phyloP scores from a whole-genome alignment of 1,140 invertebrate species.

The Ips typographus region DNA sequence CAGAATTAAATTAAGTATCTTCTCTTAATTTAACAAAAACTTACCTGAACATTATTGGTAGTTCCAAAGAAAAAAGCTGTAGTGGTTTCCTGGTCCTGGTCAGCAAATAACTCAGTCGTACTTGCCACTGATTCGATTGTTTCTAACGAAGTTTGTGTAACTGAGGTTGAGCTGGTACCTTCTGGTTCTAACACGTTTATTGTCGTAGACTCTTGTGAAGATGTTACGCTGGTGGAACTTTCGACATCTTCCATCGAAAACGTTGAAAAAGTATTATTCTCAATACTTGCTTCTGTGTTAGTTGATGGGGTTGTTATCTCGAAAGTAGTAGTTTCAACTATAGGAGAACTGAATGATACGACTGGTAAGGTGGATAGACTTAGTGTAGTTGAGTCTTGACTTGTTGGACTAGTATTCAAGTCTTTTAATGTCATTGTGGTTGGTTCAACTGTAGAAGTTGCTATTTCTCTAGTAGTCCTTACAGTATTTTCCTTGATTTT shows the following conservation, averaged over 20 bases:
- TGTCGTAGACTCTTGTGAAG: too few species aligned
- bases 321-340: not conserved
- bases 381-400: not conserved
- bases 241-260: too few species aligned
- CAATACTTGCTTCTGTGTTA: too few species aligned
- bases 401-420: not conserved
- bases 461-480: conserved; percentile 26
- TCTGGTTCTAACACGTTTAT: too few species aligned
- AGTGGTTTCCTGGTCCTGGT: not conserved
- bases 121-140: too few species aligned
- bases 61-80: not conserved
- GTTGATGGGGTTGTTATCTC: too few species aligned
- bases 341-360: too few species aligned
- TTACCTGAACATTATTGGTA: not conserved
- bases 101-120: too few species aligned
- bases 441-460: conserved; percentile 1
- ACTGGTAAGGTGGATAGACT: not conserved
- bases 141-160: too few species aligned
- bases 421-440: not conserved
- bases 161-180: too few species aligned
- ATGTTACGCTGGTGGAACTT: too few species aligned
- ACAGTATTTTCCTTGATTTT: not conserved
- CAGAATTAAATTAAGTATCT: not conserved
- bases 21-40: not conserved
- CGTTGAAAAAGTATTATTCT: too few species aligned